Evolutionary conservation across 2,113 vertebrate genomes (phyloP), one percentile per base, ranked within the genome.

Genomic region (Limnothrissa miodon): DNA sequence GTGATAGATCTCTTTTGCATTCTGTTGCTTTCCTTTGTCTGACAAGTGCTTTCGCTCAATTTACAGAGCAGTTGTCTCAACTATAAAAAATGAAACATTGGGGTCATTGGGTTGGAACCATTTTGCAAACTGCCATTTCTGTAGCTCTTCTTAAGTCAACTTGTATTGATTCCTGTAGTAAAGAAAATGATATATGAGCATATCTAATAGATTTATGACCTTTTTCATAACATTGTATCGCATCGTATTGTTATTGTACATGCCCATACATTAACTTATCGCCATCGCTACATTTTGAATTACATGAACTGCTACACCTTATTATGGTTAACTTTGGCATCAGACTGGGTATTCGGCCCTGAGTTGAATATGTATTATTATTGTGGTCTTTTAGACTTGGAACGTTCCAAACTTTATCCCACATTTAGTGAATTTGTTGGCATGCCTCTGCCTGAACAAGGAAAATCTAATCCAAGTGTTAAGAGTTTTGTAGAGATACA

Each of bases 1-100:
- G 45, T 81, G 39, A 74, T 79, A 80, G 85, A 83, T 83, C 48
- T 59, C 39, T 59, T 87, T 90, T 88, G 83, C 83, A 87, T 89
- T 45, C 82, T 82, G 25, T 25, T 80, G 8, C 66, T 62, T 82
- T 39, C 45, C 42, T 81, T 81, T 78, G 70, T 84, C 70, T 79
- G 13, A 45, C 51, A 44, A 45, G 45, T 78, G 51, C 51, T 48
- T 74, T 74, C 29, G 19, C 29, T 36, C 62, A 70, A 70, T 70
- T 70, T 33, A 29, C 11, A 33, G 29, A 70, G 62, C 62, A 70
- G 10, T 70, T 33, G 9, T 29, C 15, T 70, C 23, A 10, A 33
- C 66, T 15, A 36, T 2, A 9, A 62, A 29, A 25, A 2, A 29
- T 7, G 2, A 62, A 7, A 42, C 42, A 25, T n/a, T n/a, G n/a